Evolutionary conservation across 1,140 invertebrate species (phyloP).

Genomic region (Drosophila auraria): DNA sequence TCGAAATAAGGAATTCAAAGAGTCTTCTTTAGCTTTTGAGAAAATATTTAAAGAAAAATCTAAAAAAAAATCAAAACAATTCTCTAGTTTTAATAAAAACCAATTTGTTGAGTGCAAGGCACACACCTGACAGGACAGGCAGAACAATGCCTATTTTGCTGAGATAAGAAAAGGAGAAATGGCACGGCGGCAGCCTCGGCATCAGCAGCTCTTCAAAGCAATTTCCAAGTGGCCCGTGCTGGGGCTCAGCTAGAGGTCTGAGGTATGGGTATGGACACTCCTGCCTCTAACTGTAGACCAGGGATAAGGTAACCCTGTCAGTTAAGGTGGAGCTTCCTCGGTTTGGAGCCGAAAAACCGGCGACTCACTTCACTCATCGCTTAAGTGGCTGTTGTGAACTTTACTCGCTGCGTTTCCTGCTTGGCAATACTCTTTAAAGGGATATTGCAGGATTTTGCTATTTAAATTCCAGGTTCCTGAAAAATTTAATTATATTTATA

Average conservation of each 20-base stretch:
- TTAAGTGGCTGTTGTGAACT: constrained; percentile 64
- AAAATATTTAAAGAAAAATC: too few species aligned
- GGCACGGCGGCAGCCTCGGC: constrained; percentile 47
- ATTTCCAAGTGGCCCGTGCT: constrained; percentile 66
- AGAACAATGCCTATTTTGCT: constrained; percentile 73
- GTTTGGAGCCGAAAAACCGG: constrained; percentile 37
- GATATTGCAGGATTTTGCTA: neutral
- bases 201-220: constrained; percentile 54
- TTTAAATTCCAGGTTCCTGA: neutral
- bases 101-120: constrained; percentile 1
- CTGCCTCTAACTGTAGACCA: constrained; percentile 5
- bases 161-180: constrained; percentile 71
- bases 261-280: constrained; percentile 6
- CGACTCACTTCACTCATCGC: constrained; percentile 59
- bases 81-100: neutral
- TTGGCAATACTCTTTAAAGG: constrained; percentile 17
- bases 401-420: constrained; percentile 27
- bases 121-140: constrained; percentile 18
- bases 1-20: neutral
- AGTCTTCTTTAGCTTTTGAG: neutral
- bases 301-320: constrained; percentile 15
- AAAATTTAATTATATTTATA: neutral
- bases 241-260: constrained; percentile 16
- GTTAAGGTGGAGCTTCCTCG: constrained; percentile 6
- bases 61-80: too few species aligned